Conservation (phyloP, 1,140 invertebrate species). For the Sinella curviseta region DNA sequence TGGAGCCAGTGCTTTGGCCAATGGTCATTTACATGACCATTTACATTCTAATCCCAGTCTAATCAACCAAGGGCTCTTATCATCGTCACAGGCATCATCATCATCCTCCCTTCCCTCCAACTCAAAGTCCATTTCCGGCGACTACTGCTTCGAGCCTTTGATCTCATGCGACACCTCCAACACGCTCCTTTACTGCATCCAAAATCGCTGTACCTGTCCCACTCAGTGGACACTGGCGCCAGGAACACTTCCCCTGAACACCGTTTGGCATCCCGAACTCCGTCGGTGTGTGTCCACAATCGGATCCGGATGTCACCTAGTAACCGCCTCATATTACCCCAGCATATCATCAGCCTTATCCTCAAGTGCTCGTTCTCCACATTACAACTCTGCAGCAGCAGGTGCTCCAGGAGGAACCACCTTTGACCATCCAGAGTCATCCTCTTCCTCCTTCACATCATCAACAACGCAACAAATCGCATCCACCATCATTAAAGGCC, state of each 20-base stretch:
- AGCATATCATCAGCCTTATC: background rate
- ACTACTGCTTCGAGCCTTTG: conserved; percentile 31
- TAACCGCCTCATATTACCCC: background rate
- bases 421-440: background rate
- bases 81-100: too few species aligned
- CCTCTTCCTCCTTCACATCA: background rate
- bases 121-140: conserved; percentile 31
- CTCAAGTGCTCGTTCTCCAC: background rate
- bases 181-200: conserved; percentile 24
- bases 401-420: background rate
- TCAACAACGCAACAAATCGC: background rate
- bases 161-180: conserved; percentile 26
- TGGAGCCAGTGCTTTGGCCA: too few species aligned
- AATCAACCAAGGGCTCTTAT: too few species aligned
- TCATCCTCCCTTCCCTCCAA: background rate
- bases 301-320: conserved; percentile 34
- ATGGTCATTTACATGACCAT: too few species aligned
- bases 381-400: background rate
- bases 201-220: conserved; percentile 34
- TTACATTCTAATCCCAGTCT: too few species aligned
- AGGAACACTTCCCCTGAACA: conserved; percentile 31
- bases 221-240: conserved; percentile 30
- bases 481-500: background rate
- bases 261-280: conserved; percentile 30
- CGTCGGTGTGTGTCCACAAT: conserved; percentile 19